Evolutionary conservation across 2,888 invertebrate species (phyloP).

Genomic region (Spialia ferax): DNA sequence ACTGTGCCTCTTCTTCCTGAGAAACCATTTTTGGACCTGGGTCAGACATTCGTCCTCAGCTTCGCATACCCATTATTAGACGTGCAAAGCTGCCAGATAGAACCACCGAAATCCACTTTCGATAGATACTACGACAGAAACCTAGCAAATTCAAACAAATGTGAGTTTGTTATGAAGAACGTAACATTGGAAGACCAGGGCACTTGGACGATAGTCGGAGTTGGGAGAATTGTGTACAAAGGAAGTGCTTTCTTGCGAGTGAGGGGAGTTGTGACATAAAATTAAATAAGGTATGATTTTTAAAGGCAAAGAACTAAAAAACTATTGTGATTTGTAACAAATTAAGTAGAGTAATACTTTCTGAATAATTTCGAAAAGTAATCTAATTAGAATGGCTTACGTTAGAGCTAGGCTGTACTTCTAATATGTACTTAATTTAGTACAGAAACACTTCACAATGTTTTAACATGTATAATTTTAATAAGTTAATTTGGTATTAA

Average conservation of each 20-base stretch:
- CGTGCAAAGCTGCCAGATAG: constrained; percentile 65
- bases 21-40: constrained; percentile 47
- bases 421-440: no score
- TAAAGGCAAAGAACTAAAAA: no score
- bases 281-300: no score
- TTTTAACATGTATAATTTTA: no score
- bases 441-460: no score
- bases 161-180: constrained; percentile 63
- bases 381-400: no score
- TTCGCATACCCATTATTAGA: constrained; percentile 61
- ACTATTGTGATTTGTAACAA: no score
- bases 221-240: constrained; percentile 65
- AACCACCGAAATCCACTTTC: constrained; percentile 57
- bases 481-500: no score
- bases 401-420: no score
- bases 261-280: constrained; percentile 1
- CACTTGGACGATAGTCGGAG: constrained; percentile 65
- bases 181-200: constrained; percentile 64
- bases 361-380: no score
- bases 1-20: constrained; percentile 50
- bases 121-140: constrained; percentile 66
- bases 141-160: constrained; percentile 52
- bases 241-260: constrained; percentile 51
- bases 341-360: no score
- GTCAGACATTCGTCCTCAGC: constrained; percentile 59